Conservation (phyloP, 2,113 vertebrate species). For the Archocentrus centrarchus region DNA sequence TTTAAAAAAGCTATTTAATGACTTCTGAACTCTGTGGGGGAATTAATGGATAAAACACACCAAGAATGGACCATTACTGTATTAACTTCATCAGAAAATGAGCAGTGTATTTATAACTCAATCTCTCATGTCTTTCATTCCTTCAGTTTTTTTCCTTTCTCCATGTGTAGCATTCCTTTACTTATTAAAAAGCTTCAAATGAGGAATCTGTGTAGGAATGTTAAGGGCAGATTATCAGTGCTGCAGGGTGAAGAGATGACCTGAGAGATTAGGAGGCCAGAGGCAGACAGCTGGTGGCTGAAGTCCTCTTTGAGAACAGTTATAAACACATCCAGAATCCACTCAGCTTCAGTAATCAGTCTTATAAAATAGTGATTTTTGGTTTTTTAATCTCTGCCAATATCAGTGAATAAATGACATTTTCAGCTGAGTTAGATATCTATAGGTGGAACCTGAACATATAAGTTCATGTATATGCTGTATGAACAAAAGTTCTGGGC, state of each 20-base stretch:
- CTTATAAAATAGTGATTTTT: neutral
- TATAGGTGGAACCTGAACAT: neutral
- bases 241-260: neutral
- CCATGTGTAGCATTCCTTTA: constrained; percentile 11
- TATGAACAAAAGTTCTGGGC: too few species aligned
- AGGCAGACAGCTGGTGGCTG: neutral
- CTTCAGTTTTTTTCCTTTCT: neutral
- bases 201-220: neutral
- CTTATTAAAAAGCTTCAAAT: constrained; percentile 18
- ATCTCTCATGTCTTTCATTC: neutral
- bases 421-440: neutral
- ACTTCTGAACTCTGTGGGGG: neutral
- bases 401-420: neutral
- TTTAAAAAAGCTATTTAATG: neutral
- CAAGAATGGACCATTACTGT: neutral
- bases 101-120: neutral
- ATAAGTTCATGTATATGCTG: too few species aligned
- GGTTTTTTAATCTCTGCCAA: neutral
- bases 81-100: neutral
- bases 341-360: neutral
- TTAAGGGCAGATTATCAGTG: neutral
- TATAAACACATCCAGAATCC: neutral
- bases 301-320: neutral
- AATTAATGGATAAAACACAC: neutral
- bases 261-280: constrained; percentile 8